Evolutionary conservation across 2,888 invertebrate genomes (phyloP).

Genomic region (Mylabris sibirica): DNA sequence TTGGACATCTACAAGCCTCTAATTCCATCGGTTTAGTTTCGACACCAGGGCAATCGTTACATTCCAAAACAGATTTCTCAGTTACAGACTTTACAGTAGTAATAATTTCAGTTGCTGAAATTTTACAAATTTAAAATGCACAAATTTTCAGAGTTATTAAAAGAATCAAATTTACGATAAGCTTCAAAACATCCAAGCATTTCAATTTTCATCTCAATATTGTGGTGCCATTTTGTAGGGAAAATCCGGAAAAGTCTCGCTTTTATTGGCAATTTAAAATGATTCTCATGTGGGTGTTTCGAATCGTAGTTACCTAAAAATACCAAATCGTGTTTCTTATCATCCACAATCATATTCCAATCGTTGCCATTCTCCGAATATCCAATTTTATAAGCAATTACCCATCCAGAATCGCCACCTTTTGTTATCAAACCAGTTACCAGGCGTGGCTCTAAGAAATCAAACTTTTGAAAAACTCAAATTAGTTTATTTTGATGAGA

Average conservation of each 20-base stretch:
- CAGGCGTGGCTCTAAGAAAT: slow-evolving; percentile 78
- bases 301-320: slow-evolving; percentile 80
- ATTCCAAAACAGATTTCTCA: slow-evolving; percentile 40
- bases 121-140: not conserved
- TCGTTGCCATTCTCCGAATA: slow-evolving; percentile 76
- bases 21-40: slow-evolving; percentile 47
- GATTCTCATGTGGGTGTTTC: slow-evolving; percentile 67
- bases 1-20: slow-evolving; percentile 65
- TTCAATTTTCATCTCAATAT: slow-evolving; percentile 78
- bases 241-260: slow-evolving; percentile 76
- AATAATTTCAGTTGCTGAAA: not conserved
- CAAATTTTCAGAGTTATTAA: not conserved
- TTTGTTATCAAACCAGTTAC: slow-evolving; percentile 81
- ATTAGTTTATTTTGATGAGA: slow-evolving; percentile 11
- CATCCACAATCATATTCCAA: slow-evolving; percentile 75
- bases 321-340: slow-evolving; percentile 63
- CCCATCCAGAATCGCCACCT: slow-evolving; percentile 77
- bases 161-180: slow-evolving; percentile 66
- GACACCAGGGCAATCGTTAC: slow-evolving; percentile 68
- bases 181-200: slow-evolving; percentile 80
- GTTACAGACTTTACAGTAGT: not conserved
- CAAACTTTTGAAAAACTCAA: slow-evolving; percentile 63
- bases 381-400: slow-evolving; percentile 74
- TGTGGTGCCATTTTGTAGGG: slow-evolving; percentile 76
- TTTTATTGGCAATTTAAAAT: slow-evolving; percentile 76